These are phyloP conservation scores for Drosophila nr. perissopoda DNA, from an alignment of 2,888 invertebrate genomes.

Conservation along the genomic window DNA sequence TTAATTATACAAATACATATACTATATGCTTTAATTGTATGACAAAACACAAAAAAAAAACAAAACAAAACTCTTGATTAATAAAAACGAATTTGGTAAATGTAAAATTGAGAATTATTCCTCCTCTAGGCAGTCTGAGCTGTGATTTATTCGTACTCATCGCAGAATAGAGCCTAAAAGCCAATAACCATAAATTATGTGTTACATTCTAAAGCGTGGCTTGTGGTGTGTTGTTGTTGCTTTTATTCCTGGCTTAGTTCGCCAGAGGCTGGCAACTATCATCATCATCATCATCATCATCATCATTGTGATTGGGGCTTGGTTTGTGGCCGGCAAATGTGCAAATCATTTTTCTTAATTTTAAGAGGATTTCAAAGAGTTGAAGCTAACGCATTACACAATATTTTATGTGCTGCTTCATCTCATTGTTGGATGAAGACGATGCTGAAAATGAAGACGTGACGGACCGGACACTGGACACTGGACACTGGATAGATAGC, in stretches of 20 bases:
- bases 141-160: conserved; percentile 36
- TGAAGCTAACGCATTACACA: conserved; percentile 43
- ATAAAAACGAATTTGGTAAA: conserved; percentile 72
- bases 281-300: conserved; percentile 7
- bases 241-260: conserved; percentile 16
- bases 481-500: conserved; percentile 22
- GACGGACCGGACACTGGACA: conserved; percentile 21
- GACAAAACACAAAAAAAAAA: conserved; percentile 52
- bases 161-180: conserved; percentile 34
- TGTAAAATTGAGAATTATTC: conserved; percentile 20
- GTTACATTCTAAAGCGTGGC: conserved; percentile 31
- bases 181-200: conserved; percentile 63
- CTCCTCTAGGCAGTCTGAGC: background rate
- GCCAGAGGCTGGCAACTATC: background rate
- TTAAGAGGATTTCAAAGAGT: conserved; percentile 64
- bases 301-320: conserved; percentile 5
- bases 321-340: conserved; percentile 55
- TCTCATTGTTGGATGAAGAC: conserved; percentile 14
- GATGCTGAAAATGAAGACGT: conserved; percentile 33
- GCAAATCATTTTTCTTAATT: conserved; percentile 78
- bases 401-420: conserved; percentile 51
- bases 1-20: conserved; percentile 42
- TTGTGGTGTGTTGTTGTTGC: conserved; percentile 31
- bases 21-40: conserved; percentile 78
- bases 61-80: conserved; percentile 53